phyloP scores from a whole-genome alignment of 2,113 vertebrate genomes.

The Aythya baeri region DNA sequence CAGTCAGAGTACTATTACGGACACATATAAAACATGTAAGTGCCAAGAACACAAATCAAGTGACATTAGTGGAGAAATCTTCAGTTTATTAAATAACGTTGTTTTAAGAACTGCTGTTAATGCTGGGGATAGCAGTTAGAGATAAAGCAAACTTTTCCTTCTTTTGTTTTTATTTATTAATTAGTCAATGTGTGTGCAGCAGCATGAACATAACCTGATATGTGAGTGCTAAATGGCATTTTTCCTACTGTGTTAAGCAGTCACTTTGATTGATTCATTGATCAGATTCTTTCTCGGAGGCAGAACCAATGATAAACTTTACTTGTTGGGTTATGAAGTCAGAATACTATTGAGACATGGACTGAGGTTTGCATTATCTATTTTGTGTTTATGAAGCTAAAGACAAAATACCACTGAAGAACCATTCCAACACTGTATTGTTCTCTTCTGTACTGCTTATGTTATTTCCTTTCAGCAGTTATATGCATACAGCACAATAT shows the following conservation, averaged over 20 bases:
- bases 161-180: constrained; percentile 30
- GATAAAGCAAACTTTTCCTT: not conserved
- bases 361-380: not conserved
- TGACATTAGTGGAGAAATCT: not conserved
- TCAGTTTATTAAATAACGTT: not conserved
- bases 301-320: constrained; percentile 5
- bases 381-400: not conserved
- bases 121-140: not conserved
- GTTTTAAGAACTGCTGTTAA: not conserved
- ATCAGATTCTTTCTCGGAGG: constrained; percentile 5
- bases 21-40: not conserved
- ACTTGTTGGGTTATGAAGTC: not conserved
- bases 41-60: not conserved
- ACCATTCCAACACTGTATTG: not conserved
- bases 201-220: not conserved
- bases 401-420: not conserved
- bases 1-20: not conserved
- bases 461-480: not conserved
- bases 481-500: not conserved
- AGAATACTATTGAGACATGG: not conserved
- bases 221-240: constrained; percentile 4
- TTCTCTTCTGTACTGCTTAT: not conserved
- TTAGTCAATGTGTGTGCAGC: constrained; percentile 11
- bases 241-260: constrained; percentile 37
- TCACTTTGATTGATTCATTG: constrained; percentile 57